Evolutionary conservation across 1,140 invertebrate species (phyloP).

Genomic region (Phortica variegata): DNA sequence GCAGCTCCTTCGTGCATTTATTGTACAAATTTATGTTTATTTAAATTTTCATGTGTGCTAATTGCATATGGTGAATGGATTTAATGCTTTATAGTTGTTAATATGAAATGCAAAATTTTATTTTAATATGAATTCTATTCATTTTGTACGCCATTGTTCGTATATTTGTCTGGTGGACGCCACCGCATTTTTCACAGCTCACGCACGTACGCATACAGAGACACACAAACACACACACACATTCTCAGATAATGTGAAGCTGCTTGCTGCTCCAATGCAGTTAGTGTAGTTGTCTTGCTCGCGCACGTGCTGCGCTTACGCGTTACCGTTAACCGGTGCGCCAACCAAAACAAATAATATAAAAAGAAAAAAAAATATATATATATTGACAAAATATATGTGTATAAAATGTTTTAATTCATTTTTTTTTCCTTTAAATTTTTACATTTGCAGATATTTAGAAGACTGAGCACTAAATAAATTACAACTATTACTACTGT

Average conservation of each 20-base stretch:
- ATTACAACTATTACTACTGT: too few relatives aligned
- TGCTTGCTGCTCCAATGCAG: constrained; percentile 8
- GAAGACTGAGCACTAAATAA: too few relatives aligned
- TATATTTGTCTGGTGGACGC: neutral
- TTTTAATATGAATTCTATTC: neutral
- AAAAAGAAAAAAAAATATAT: constrained; percentile 37
- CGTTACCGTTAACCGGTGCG: neutral
- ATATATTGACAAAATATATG: neutral
- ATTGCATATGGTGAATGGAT: too few relatives aligned
- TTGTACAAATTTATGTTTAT: constrained; percentile 26
- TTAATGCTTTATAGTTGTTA: too few relatives aligned
- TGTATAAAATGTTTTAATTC: constrained; percentile 11
- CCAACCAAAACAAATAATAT: constrained; percentile 30
- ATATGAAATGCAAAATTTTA: constrained; percentile 13
- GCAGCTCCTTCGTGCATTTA: constrained; percentile 8
- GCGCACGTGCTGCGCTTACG: constrained; percentile 34
- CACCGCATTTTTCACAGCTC: too few relatives aligned
- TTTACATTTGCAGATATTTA: constrained; percentile 3
- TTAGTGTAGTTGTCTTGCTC: constrained; percentile 25
- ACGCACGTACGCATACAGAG: too few relatives aligned
- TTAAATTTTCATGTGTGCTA: constrained; percentile 7
- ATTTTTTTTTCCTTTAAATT: constrained; percentile 13
- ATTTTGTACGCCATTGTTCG: neutral
- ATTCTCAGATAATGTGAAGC: constrained; percentile 10
- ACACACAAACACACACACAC: neutral